phyloP scores from a whole-genome alignment of 2,113 vertebrate genomes.

The Oxyura jamaicensis region DNA sequence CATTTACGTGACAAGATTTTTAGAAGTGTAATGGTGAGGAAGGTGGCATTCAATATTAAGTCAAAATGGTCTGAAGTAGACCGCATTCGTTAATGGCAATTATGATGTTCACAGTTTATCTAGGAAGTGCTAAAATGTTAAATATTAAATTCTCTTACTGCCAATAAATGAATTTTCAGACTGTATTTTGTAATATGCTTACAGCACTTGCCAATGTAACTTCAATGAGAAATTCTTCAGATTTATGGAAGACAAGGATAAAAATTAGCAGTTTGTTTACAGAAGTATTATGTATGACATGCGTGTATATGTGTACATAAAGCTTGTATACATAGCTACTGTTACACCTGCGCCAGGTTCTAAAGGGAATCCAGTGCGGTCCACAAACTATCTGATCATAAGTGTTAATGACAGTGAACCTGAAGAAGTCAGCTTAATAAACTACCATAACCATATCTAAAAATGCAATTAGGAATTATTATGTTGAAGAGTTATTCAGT shows the following conservation, averaged over 20 bases:
- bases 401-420: background rate
- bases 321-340: background rate
- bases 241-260: background rate
- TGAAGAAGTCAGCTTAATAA: slow-evolving; percentile 1
- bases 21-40: background rate
- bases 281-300: background rate
- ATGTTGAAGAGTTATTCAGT: background rate
- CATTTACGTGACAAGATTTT: background rate
- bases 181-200: background rate
- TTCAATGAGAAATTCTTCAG: background rate
- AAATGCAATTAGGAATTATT: background rate
- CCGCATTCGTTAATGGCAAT: background rate
- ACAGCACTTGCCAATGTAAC: background rate
- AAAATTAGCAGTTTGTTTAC: background rate
- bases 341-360: background rate
- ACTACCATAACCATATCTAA: background rate
- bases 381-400: background rate
- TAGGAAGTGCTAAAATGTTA: background rate
- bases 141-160: background rate
- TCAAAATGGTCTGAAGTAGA: background rate
- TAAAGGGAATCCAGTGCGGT: too few species aligned
- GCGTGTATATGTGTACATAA: background rate
- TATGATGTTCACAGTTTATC: background rate
- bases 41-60: background rate
- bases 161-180: background rate